Evolutionary conservation across 2,888 invertebrate genomes (phyloP).

Genomic region (Ophion obscuratus): DNA sequence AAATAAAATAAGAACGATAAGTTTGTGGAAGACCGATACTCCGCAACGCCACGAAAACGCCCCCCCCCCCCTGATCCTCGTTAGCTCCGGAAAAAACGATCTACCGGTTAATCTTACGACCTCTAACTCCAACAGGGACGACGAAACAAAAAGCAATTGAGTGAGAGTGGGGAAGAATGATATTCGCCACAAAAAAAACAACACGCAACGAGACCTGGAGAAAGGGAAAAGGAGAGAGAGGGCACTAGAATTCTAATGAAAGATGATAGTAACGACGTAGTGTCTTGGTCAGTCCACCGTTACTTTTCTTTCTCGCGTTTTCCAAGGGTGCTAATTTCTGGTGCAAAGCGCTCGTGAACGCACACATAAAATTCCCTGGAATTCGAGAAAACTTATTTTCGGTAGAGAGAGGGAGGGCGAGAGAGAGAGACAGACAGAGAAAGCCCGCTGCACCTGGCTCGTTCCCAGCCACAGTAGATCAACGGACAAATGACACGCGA

Average conservation of each 20-base stretch:
- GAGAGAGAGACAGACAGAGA: slow-evolving; percentile 63
- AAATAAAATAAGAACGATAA: slow-evolving; percentile 57
- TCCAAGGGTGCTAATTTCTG: slow-evolving; percentile 80
- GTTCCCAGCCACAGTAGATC: slow-evolving; percentile 81
- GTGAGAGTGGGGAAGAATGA: slow-evolving; percentile 27
- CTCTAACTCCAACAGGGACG: slow-evolving; percentile 56
- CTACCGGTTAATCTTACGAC: slow-evolving; percentile 75
- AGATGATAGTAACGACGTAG: slow-evolving; percentile 45
- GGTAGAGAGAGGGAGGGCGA: slow-evolving; percentile 4
- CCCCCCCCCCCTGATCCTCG: slow-evolving; percentile 71
- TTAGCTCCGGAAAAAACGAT: slow-evolving; percentile 73
- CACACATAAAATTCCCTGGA: slow-evolving; percentile 26
- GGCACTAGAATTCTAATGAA: slow-evolving; percentile 9
- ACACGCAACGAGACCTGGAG: not conserved
- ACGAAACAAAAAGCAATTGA: slow-evolving; percentile 22
- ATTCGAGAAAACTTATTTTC: slow-evolving; percentile 21
- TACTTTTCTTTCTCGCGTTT: slow-evolving; percentile 53
- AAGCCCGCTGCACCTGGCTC: slow-evolving; percentile 75
- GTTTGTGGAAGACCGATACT: slow-evolving; percentile 55
- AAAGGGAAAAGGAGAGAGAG: not conserved
- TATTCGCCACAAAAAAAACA: slow-evolving; percentile 18
- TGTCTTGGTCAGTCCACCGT: slow-evolving; percentile 32
- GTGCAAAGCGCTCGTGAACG: slow-evolving; percentile 75
- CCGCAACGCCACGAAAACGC: slow-evolving; percentile 24
- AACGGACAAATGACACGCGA: slow-evolving; percentile 84